phyloP scores from a whole-genome alignment of 1,140 invertebrate species.

The Pseudobourletiella spinata region DNA sequence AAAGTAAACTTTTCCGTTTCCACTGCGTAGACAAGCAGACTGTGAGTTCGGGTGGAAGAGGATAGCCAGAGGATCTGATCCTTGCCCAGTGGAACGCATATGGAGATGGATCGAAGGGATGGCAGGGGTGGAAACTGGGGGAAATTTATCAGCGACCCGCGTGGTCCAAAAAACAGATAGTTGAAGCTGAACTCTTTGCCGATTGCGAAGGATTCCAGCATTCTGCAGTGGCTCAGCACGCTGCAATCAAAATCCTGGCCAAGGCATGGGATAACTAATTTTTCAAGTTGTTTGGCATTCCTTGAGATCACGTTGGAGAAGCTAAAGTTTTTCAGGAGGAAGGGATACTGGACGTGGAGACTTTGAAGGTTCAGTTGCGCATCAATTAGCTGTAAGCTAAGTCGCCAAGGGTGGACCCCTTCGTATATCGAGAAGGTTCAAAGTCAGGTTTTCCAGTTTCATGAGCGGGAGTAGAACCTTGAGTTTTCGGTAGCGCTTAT shows the following conservation, averaged over 20 bases:
- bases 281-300: background rate
- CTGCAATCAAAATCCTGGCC: background rate
- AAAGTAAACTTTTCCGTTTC: background rate
- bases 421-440: background rate
- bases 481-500: background rate
- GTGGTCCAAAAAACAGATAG: background rate
- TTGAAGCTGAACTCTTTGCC: slow-evolving; percentile 4
- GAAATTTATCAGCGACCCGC: background rate
- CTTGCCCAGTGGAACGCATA: background rate
- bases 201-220: background rate
- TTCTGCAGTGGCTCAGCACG: background rate
- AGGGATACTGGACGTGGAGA: background rate
- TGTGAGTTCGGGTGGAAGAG: background rate
- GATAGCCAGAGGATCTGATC: background rate
- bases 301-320: background rate
- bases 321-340: background rate
- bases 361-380: background rate
- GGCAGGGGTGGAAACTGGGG: background rate
- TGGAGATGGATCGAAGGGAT: background rate
- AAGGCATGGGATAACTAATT: background rate
- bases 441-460: background rate
- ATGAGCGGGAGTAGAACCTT: background rate
- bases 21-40: background rate
- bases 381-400: background rate
- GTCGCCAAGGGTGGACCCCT: background rate